Base-by-base conservation (phyloP, 2,797 vertebrate species). In the Podargus strigoides region DNA sequence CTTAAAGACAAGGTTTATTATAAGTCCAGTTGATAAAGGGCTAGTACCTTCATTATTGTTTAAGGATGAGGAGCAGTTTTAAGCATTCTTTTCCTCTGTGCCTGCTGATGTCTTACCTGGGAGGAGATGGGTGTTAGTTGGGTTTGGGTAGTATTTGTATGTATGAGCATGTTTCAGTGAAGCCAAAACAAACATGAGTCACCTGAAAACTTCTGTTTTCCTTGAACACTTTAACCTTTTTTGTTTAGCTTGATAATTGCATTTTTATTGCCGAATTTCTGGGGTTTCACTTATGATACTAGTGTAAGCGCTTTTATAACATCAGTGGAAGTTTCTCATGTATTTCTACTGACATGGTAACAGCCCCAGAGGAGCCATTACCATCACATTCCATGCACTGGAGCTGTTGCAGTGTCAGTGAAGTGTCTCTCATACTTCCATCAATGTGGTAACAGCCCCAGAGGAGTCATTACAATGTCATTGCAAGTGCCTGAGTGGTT, bases 351-450 rank as follows among this genome's bases (percentile, higher is more conserved):
- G 80, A 78, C 55, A 50, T 17, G 24, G 56, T 47, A 86, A 60
- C 36, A 62, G 53, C 73, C 87, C 64, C 64, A 12, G 49, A 92
- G 88, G 93, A 85, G 28, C 58, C 70, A 44, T 94, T 92, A 78
- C 59, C 30, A 39, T 82, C 50, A 20, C 30, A 26, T 27, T 70
- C 42, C 68, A 92, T 92, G 86, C 82, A 9, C 34, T 74, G 46
- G 91, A 90, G 83, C 80, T 92, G 72, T 92, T 95, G 84, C 6
- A 7, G 47, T 96, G 94, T 95, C 97, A 94, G 41, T 94, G 90
- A 96, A 94, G 85, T 94, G 68, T 94, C 93, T 97, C 86, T 84
- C 78, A 60, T 50, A 20, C 87, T 97, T 86, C 56, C 53, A 73
- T 3, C 27, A 27, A 76, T 52, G 68, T 36, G 83, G 56, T 76